Evolutionary conservation across 1,140 invertebrate species (phyloP).

Genomic region (Drosophila setifemur): DNA sequence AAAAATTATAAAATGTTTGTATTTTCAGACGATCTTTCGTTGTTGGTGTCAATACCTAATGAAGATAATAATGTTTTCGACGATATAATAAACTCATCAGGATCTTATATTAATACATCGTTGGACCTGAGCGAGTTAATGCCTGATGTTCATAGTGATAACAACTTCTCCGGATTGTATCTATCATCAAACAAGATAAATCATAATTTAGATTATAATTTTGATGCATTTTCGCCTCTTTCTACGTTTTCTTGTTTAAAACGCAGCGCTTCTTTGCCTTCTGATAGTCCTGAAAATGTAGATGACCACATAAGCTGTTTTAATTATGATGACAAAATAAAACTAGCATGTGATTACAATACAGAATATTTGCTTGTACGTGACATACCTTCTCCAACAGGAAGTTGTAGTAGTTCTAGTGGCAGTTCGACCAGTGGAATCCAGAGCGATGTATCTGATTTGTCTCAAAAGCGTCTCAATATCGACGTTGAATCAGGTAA

Average conservation of each 20-base stretch:
- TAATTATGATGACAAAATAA: too few relatives aligned
- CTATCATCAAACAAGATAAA: background rate
- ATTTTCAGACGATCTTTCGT: slow-evolving; percentile 64
- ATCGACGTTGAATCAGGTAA: too few relatives aligned
- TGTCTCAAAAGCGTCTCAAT: too few relatives aligned
- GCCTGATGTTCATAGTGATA: slow-evolving; percentile 14
- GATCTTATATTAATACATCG: slow-evolving; percentile 47
- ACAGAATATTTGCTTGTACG: too few relatives aligned
- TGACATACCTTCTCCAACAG: too few relatives aligned
- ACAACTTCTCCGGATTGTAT: slow-evolving; percentile 31
- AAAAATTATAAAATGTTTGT: too few relatives aligned
- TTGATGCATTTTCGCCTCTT: slow-evolving; percentile 25
- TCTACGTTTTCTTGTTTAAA: background rate
- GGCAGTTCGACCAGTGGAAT: too few relatives aligned
- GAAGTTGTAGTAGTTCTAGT: too few relatives aligned
- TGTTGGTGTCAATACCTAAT: slow-evolving; percentile 40
- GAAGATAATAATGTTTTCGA: slow-evolving; percentile 53
- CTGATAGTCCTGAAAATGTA: too few relatives aligned
- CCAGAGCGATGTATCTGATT: too few relatives aligned
- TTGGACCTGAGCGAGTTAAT: slow-evolving; percentile 54
- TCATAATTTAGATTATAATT: slow-evolving; percentile 43
- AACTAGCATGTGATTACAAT: too few relatives aligned
- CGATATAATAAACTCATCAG: slow-evolving; percentile 58
- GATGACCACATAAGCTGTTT: too few relatives aligned
- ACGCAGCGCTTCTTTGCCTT: background rate